Conservation (phyloP, 1,140 invertebrate genomes). For the Bradynema listronoti region DNA sequence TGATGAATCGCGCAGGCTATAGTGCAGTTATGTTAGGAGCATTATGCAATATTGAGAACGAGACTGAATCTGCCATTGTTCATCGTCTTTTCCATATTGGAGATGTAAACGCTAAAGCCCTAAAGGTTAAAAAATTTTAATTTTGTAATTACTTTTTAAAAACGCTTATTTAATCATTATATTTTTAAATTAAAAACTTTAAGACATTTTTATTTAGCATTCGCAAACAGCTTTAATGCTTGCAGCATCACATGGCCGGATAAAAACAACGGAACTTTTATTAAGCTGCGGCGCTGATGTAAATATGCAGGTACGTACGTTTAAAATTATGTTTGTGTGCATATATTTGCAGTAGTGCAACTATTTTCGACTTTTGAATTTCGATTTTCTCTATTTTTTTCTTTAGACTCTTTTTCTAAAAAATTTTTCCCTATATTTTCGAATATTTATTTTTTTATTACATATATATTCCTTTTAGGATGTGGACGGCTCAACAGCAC, state of each 20-base stretch:
- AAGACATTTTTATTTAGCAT: conserved; percentile 63
- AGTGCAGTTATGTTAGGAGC: conserved; percentile 78
- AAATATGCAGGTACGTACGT: conserved; percentile 68
- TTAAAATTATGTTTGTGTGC: not conserved
- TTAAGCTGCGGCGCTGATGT: conserved; percentile 78
- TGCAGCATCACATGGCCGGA: conserved; percentile 78
- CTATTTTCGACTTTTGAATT: too few species aligned
- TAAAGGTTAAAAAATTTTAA: conserved; percentile 66
- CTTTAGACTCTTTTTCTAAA: not conserved
- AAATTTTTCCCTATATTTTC: too few species aligned
- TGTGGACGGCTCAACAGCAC: conserved; percentile 82
- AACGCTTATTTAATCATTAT: not conserved
- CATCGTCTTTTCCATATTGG: conserved; percentile 74
- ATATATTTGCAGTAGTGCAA: too few species aligned
- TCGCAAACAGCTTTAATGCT: conserved; percentile 88
- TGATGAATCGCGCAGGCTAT: conserved; percentile 73
- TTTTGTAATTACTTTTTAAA: not conserved
- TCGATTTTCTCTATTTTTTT: not conserved
- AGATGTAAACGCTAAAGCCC: conserved; percentile 78
- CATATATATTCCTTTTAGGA: too few species aligned
- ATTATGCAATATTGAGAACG: conserved; percentile 71
- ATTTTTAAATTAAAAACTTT: conserved; percentile 8
- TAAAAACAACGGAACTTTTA: conserved; percentile 74
- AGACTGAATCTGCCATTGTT: conserved; percentile 72
- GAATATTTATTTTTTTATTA: too few species aligned